Conservation (phyloP, 2,888 invertebrate species). For the Sinohyriopsis cumingii region DNA sequence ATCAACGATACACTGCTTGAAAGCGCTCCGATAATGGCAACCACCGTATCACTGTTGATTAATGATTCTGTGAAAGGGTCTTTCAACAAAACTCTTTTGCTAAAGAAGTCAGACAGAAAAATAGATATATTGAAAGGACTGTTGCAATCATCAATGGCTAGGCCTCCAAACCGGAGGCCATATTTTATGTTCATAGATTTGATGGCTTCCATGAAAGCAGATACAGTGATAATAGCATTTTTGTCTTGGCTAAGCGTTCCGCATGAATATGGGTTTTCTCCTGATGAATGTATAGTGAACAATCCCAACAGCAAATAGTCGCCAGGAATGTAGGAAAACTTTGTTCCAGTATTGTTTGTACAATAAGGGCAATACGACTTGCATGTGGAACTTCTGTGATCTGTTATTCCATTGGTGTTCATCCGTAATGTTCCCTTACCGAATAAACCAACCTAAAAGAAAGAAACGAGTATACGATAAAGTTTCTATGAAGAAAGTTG, state of each 20-base stretch:
- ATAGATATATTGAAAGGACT: conserved; percentile 38
- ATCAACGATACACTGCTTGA: conserved; percentile 55
- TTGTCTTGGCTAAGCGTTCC: conserved; percentile 30
- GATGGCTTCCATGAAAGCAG: conserved; percentile 44
- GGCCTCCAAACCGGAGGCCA: conserved; percentile 38
- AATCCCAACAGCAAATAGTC: conserved; percentile 46
- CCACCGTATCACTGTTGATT: conserved; percentile 40
- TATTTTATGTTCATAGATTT: conserved; percentile 10
- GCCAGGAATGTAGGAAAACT: conserved; percentile 36
- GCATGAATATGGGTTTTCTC: conserved; percentile 31
- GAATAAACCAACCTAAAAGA: too few species aligned
- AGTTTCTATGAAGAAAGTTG: too few species aligned
- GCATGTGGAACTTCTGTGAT: too few species aligned
- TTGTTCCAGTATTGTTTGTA: too few species aligned
- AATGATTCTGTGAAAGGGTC: conserved; percentile 21
- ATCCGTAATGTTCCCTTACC: too few species aligned
- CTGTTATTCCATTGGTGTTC: too few species aligned
- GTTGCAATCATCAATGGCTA: conserved; percentile 55
- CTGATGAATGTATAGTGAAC: conserved; percentile 43
- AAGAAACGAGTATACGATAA: too few species aligned
- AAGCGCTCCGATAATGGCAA: conserved; percentile 75
- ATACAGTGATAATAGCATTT: conserved; percentile 45
- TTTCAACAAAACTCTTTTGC: conserved; percentile 24
- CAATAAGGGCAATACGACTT: too few species aligned
- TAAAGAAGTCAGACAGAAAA: conserved; percentile 37